A percentile compares a stretch with the other conserved stretches of the same genome.
Conservation (phyloP, 2,888 invertebrate genomes). For the Synanthedon andrenaeformis region DNA sequence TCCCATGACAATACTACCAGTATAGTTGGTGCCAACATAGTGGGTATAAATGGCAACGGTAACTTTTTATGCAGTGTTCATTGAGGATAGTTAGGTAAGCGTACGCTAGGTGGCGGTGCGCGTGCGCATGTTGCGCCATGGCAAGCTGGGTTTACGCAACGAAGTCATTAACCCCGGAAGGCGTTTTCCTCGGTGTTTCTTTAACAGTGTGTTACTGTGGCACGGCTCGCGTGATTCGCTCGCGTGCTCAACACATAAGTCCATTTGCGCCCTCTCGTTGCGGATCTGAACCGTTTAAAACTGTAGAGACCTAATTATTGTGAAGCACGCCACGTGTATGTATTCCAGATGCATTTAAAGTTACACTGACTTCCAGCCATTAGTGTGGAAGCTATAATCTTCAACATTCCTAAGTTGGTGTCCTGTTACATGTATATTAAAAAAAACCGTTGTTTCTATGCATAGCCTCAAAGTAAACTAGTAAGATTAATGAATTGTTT, state of each 20-base stretch:
- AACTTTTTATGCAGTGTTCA: constrained; percentile 17
- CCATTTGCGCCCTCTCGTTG: constrained; percentile 29
- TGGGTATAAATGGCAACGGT: constrained; percentile 11
- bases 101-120: constrained; percentile 20
- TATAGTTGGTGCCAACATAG: no score
- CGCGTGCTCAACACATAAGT: constrained; percentile 41
- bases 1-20: no score
- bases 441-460: no score
- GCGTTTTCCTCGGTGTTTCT: constrained; percentile 66
- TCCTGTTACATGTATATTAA: no score
- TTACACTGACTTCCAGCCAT: no score
- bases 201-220: constrained; percentile 62
- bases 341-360: constrained; percentile 20
- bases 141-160: constrained; percentile 55
- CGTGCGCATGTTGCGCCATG: constrained; percentile 43
- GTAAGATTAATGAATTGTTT: no score
- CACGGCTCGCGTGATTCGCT: constrained; percentile 56
- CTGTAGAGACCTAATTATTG: constrained; percentile 38
- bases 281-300: constrained; percentile 36
- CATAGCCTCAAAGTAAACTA: no score
- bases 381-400: no score
- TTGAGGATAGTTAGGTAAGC: constrained; percentile 8
- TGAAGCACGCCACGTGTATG: constrained; percentile 32
- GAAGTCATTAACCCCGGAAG: constrained; percentile 68
- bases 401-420: no score